Conservation (phyloP, 2,797 vertebrate genomes). For the Sorex maritimensis region DNA sequence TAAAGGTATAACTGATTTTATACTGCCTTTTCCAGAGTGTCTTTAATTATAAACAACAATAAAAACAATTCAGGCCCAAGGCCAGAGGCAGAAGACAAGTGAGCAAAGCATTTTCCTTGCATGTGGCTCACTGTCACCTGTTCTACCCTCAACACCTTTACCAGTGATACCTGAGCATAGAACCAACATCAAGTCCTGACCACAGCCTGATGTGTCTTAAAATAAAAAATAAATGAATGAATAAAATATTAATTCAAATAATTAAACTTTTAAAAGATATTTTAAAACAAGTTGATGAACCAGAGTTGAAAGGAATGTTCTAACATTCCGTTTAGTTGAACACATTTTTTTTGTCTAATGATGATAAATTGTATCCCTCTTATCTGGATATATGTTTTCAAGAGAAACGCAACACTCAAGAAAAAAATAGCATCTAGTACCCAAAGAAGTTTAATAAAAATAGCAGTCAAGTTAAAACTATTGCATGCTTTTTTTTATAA, state of each 20-base stretch:
- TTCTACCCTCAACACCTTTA: too few relatives aligned
- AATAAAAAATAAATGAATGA: too few relatives aligned
- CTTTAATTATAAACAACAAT: background rate
- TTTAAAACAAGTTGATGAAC: slow-evolving; percentile 44
- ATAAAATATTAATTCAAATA: background rate
- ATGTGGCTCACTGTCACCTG: too few relatives aligned
- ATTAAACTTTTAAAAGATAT: background rate
- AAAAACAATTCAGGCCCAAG: background rate
- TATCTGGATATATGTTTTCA: background rate
- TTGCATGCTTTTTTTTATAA: background rate
- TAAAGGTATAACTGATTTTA: background rate
- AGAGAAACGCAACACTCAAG: background rate
- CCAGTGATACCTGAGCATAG: too few relatives aligned
- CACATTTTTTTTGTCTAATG: too few relatives aligned
- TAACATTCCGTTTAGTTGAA: background rate
- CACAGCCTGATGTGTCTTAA: too few relatives aligned
- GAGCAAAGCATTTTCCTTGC: too few relatives aligned
- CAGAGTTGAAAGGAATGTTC: background rate
- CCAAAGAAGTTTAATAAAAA: background rate
- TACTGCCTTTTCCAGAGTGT: background rate
- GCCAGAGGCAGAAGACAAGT: too few relatives aligned
- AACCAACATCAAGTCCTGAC: too few relatives aligned
- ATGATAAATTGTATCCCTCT: background rate
- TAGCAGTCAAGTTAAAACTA: slow-evolving; percentile 34
- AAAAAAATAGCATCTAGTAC: background rate